phyloP scores from a whole-genome alignment of 2,888 invertebrate species.

The Electrophaes corylata region DNA sequence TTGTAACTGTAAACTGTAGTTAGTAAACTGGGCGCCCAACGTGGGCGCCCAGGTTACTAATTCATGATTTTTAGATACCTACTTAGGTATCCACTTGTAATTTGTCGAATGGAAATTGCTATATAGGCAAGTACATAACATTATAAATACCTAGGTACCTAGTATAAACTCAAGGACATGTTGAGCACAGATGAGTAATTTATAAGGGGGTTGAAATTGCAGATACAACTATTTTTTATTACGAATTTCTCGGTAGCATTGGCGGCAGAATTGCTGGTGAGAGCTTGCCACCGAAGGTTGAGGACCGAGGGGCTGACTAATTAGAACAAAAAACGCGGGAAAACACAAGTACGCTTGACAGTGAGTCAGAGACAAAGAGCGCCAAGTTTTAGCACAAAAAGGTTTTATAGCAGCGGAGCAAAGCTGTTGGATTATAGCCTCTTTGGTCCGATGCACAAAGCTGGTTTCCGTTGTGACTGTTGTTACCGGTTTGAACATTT shows the following conservation, averaged over 20 bases:
- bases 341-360: slow-evolving; percentile 83
- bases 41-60: slow-evolving; percentile 15
- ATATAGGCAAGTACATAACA: slow-evolving; percentile 23
- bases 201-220: slow-evolving; percentile 24
- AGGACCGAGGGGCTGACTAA: slow-evolving; percentile 77
- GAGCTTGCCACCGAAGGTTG: slow-evolving; percentile 58
- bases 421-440: slow-evolving; percentile 44
- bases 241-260: slow-evolving; percentile 47
- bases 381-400: slow-evolving; percentile 63
- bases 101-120: slow-evolving; percentile 1
- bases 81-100: background rate
- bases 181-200: slow-evolving; percentile 27
- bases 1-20: no score
- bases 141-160: no score
- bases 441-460: slow-evolving; percentile 47
- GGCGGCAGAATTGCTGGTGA: slow-evolving; percentile 51
- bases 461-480: slow-evolving; percentile 50
- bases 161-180: slow-evolving; percentile 23
- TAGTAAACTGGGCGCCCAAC: no score
- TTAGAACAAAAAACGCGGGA: slow-evolving; percentile 84
- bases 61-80: slow-evolving; percentile 14
- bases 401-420: slow-evolving; percentile 53
- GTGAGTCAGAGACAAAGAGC: slow-evolving; percentile 82
- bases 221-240: slow-evolving; percentile 30
- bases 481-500: slow-evolving; percentile 64